Evolutionary conservation across 2,113 vertebrate genomes (phyloP).

Genomic region (cattle (Bos taurus)): DNA sequence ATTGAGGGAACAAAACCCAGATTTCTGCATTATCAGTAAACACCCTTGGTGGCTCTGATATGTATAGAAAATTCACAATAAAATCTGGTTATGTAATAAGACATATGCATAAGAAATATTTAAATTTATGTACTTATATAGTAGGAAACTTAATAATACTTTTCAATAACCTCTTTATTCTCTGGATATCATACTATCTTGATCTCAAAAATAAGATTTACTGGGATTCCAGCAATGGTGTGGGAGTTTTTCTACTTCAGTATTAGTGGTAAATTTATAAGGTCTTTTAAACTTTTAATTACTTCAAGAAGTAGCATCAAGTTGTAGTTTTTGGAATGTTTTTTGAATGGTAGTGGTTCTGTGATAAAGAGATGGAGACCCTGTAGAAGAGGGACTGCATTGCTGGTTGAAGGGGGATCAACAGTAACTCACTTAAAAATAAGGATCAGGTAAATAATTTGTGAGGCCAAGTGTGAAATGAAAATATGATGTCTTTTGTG

Average conservation of each 20-base stretch:
- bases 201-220: not conserved
- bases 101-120: not conserved
- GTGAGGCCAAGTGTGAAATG: not conserved
- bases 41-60: not conserved
- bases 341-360: not conserved
- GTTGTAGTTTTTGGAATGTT: not conserved
- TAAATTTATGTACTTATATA: not conserved
- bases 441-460: not conserved
- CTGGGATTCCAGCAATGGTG: not conserved
- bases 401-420: not conserved
- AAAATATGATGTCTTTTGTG: not conserved
- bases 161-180: not conserved
- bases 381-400: not conserved
- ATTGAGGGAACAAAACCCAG: not conserved
- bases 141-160: not conserved
- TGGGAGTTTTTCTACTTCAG: not conserved
- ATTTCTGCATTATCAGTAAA: not conserved
- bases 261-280: not conserved
- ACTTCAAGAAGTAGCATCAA: not conserved
- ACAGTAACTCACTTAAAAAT: not conserved
- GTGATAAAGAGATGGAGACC: not conserved
- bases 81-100: not conserved
- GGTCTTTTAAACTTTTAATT: not conserved
- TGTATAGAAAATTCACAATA: not conserved
- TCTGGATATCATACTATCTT: not conserved